Conservation (phyloP, 2,888 invertebrate species). For the Thereva nobilitata region DNA sequence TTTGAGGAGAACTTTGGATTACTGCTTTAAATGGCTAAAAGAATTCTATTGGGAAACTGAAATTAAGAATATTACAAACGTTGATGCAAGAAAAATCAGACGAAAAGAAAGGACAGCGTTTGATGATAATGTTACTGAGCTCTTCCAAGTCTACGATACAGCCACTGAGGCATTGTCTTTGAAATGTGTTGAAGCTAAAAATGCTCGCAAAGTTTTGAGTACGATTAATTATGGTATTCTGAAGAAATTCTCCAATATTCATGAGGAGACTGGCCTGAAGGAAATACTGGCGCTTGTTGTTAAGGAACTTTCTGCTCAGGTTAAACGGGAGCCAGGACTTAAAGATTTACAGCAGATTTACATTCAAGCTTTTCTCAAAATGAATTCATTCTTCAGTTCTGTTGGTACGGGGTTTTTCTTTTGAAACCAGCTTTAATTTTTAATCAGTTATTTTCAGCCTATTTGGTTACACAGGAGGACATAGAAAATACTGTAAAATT, state of each 20-base stretch:
- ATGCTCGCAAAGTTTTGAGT: conserved; percentile 44
- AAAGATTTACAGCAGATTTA: conserved; percentile 49
- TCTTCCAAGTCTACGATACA: conserved; percentile 51
- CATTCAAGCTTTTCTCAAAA: conserved; percentile 48
- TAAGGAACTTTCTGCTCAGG: conserved; percentile 42
- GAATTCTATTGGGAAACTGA: conserved; percentile 54
- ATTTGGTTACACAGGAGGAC: conserved; percentile 37
- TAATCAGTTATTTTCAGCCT: conserved; percentile 38
- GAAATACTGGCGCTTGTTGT: conserved; percentile 14
- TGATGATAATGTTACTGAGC: conserved; percentile 45
- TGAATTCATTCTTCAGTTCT: conserved; percentile 51
- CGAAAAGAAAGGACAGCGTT: conserved; percentile 48
- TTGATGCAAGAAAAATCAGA: conserved; percentile 48
- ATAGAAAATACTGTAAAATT: conserved; percentile 47
- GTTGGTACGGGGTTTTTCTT: conserved; percentile 40
- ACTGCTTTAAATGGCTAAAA: conserved; percentile 54
- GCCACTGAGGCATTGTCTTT: conserved; percentile 47
- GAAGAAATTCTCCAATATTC: conserved; percentile 44
- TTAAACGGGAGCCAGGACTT: conserved; percentile 46
- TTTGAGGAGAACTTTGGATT: conserved; percentile 49
- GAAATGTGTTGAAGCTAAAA: conserved; percentile 41
- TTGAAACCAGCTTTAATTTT: background rate
- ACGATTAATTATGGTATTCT: conserved; percentile 48
- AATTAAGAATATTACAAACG: conserved; percentile 47
- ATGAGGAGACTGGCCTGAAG: conserved; percentile 3